phyloP scores from a whole-genome alignment of 2,113 vertebrate genomes.

The Tachuris rubrigastra region DNA sequence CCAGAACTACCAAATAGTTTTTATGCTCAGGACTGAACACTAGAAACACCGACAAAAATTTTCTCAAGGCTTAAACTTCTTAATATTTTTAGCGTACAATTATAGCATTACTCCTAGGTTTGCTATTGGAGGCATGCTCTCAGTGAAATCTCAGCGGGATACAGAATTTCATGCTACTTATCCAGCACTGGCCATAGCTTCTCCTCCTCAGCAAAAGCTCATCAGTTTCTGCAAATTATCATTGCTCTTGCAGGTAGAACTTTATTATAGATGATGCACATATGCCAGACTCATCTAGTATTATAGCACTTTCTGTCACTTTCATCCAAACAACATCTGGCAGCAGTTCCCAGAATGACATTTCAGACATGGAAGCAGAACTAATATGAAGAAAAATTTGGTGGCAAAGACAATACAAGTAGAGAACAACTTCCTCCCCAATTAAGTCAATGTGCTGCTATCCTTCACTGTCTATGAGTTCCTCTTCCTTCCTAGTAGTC shows the following conservation, averaged over 20 bases:
- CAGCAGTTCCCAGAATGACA: slow-evolving; percentile 41
- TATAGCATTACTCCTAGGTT: not conserved
- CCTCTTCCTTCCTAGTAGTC: not conserved
- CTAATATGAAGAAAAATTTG: slow-evolving; percentile 41
- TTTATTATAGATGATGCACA: slow-evolving; percentile 55
- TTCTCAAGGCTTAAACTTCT: not conserved
- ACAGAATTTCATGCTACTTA: slow-evolving; percentile 19
- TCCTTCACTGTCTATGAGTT: not conserved
- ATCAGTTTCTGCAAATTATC: slow-evolving; percentile 48
- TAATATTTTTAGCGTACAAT: not conserved
- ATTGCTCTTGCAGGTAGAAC: slow-evolving; percentile 43
- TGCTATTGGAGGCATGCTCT: not conserved
- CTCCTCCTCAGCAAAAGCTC: slow-evolving; percentile 7
- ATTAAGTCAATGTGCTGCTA: not conserved
- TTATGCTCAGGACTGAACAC: not conserved
- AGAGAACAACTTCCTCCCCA: not conserved
- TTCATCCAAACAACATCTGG: slow-evolving; percentile 65
- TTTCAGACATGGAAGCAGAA: slow-evolving; percentile 46
- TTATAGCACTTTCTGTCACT: slow-evolving; percentile 54
- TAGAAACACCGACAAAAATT: not conserved
- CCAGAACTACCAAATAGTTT: not conserved
- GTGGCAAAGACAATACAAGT: not conserved
- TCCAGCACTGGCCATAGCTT: not conserved
- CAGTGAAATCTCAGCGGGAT: not conserved
- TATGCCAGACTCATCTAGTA: slow-evolving; percentile 57